These are phyloP conservation scores for Pomatostomus ruficeps DNA, from an alignment of 2,113 vertebrate species.

Conservation along the genomic window DNA sequence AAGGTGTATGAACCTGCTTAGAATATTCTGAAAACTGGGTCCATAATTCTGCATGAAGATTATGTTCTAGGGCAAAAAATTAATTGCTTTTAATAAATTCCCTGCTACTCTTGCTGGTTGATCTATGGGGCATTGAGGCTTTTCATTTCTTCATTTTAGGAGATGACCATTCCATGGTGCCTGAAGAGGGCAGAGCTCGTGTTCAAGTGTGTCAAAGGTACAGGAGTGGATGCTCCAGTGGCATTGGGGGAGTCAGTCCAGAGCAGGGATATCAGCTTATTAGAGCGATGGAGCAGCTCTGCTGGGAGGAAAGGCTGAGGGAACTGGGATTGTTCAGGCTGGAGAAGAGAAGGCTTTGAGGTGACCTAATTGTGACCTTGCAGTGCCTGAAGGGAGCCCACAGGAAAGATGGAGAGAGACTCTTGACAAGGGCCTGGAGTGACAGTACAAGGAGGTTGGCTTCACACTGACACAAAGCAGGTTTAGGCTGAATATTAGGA, in stretches of 20 bases:
- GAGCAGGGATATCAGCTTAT: not conserved
- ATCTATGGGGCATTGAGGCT: not conserved
- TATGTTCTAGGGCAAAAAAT: not conserved
- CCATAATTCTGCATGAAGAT: not conserved
- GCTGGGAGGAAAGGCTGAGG: not conserved
- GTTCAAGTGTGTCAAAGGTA: conserved; percentile 98
- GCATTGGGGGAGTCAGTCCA: not conserved
- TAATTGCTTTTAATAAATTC: not conserved
- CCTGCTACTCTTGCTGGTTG: not conserved
- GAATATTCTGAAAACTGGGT: not conserved
- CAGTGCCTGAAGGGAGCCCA: not conserved
- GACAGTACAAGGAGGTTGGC: not conserved
- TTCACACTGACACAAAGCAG: not conserved
- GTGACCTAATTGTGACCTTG: not conserved
- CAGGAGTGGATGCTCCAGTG: not conserved
- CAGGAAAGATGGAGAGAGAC: not conserved
- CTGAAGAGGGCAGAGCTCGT: conserved; percentile 80
- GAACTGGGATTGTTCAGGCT: not conserved
- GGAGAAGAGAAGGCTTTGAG: not conserved
- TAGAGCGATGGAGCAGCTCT: not conserved
- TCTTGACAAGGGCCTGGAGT: not conserved
- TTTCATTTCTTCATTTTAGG: conserved; percentile 59
- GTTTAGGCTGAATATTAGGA: not conserved
- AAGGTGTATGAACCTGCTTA: not conserved
- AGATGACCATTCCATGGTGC: conserved; percentile 85